Conservation (phyloP, 37 sponge, comb jelly and placozoan species). For the Cliona cf. orientalis region DNA sequence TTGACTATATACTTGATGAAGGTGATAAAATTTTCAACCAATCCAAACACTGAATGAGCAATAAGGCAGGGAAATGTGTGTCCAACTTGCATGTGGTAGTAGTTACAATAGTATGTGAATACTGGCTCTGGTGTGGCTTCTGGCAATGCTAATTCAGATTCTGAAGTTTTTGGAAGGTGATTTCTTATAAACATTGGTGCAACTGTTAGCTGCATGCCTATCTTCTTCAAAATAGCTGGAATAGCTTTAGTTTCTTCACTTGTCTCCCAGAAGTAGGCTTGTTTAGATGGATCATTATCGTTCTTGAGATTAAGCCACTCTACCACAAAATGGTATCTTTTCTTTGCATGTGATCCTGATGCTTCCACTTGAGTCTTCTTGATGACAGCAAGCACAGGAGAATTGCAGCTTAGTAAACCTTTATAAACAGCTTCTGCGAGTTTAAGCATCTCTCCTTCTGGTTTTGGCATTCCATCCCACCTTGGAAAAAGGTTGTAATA, state of each 20-base stretch:
- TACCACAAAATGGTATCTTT: too few relatives aligned
- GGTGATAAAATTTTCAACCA: not conserved
- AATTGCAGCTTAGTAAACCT: not conserved
- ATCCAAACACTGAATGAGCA: not conserved
- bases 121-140: slow-evolving; percentile 7
- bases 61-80: not conserved
- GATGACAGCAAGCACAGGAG: not conserved
- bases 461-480: too few relatives aligned
- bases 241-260: not conserved
- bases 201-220: slow-evolving; percentile 44
- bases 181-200: slow-evolving; percentile 13
- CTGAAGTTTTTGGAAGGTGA: slow-evolving; percentile 16
- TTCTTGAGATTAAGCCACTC: not conserved
- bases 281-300: slow-evolving; percentile 6
- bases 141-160: not conserved
- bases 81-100: too few relatives aligned
- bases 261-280: slow-evolving; percentile 16
- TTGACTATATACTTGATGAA: not conserved
- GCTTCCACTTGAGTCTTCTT: not conserved
- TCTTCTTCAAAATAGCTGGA: not conserved
- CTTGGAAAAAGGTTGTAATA: too few relatives aligned
- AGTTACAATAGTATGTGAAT: not conserved
- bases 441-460: too few relatives aligned
- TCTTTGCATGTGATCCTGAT: too few relatives aligned
- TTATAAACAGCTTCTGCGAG: slow-evolving; percentile 4